A percentile compares a stretch with the other conserved stretches of the same genome.
phyloP scores from a whole-genome alignment of 2,797 vertebrate genomes.

The Eospalax fontanierii region DNA sequence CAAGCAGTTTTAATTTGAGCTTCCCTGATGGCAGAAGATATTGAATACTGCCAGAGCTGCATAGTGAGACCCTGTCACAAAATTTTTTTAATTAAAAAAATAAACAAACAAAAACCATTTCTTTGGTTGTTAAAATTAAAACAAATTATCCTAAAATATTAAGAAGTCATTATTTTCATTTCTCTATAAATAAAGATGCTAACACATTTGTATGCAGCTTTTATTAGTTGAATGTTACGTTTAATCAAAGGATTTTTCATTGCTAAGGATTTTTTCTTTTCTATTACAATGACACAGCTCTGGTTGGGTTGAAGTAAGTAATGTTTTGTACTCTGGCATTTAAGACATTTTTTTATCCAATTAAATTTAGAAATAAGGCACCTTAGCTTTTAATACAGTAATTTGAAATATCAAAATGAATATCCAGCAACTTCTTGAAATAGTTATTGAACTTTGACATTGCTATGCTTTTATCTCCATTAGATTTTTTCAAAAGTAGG shows the following conservation, averaged over 20 bases:
- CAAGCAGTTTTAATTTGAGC: too few species aligned
- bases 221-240: slow-evolving; percentile 14
- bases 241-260: neutral
- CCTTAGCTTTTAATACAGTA: neutral
- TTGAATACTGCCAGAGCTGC: too few species aligned
- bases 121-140: slow-evolving; percentile 6
- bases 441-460: neutral
- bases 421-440: neutral
- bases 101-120: slow-evolving; percentile 4
- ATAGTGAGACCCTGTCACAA: neutral
- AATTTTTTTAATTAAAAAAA: neutral
- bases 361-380: slow-evolving; percentile 52
- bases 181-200: slow-evolving; percentile 1
- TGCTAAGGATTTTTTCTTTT: neutral
- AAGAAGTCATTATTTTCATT: slow-evolving; percentile 25
- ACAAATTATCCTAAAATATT: slow-evolving; percentile 37
- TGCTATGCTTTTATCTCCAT: neutral
- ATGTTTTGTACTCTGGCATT: neutral
- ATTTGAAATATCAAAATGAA: neutral
- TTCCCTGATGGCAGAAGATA: too few species aligned
- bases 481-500: neutral
- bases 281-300: neutral
- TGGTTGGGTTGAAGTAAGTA: neutral
- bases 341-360: neutral
- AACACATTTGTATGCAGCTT: neutral